These are phyloP conservation scores for Nothocercus nigrocapillus DNA, from an alignment of 2,113 vertebrate genomes.

Conservation along the genomic window DNA sequence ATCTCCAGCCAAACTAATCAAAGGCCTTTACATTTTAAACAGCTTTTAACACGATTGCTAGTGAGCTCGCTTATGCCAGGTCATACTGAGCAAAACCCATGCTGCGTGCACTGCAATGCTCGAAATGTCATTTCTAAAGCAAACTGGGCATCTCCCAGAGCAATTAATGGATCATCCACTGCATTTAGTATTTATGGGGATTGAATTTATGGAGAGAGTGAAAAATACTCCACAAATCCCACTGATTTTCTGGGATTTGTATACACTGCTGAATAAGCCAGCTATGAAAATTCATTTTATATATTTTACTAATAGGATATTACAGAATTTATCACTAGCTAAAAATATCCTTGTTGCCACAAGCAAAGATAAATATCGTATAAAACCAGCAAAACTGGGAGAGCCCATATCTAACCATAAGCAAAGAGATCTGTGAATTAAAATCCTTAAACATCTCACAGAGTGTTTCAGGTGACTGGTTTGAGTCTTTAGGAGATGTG, in stretches of 20 bases:
- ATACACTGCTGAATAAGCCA: background rate
- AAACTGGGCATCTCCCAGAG: background rate
- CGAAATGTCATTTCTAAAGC: background rate
- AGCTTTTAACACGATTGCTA: background rate
- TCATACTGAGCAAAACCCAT: background rate
- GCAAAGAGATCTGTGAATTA: background rate
- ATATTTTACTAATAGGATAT: background rate
- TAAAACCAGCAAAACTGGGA: background rate
- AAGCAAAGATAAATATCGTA: background rate
- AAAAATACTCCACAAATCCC: background rate
- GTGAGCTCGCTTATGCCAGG: background rate
- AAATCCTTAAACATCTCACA: background rate
- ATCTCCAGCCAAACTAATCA: background rate
- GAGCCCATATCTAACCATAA: background rate
- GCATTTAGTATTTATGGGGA: background rate
- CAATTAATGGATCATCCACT: background rate
- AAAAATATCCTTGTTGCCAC: slow-evolving; percentile 3
- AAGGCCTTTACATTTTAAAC: background rate
- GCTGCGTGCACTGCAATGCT: background rate
- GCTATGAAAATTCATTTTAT: background rate
- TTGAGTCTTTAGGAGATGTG: background rate
- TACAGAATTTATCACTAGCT: background rate
- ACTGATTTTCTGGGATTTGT: background rate
- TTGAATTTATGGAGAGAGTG: background rate
- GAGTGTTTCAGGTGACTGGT: background rate